Evolutionary conservation across 2,113 vertebrate genomes (phyloP), one percentile per base, ranked within the genome.

Genomic region (Myotis yumanensis): DNA sequence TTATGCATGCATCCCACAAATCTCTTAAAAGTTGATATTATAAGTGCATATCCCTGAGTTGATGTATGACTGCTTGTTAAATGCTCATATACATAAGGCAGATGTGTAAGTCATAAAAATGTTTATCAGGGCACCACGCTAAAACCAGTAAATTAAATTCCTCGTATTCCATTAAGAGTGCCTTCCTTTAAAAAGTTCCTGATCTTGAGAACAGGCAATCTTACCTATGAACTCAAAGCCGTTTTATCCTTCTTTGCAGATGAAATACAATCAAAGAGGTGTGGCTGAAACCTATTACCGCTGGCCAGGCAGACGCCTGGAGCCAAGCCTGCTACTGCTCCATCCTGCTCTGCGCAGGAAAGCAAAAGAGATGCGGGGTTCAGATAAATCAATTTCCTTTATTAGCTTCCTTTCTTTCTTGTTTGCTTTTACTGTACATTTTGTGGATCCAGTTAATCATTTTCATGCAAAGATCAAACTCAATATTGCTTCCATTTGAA

Each of bases 371-470:
- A 98, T 97, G 82, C n/a, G 72, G 97, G 97, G 96, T 98, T 98
- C 98, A 97, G 96, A 98, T 97, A 98, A 98, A 98, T 98, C 98
- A 98, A 97, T 98, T 96, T 93, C 95, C 95, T 97, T 97, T 98
- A 98, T 97, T 98, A 98, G 97, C 95, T 96, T 95, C 89, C 97
- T 98, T 97, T 98, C 94, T 96, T 97, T 97, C 97, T 98, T 40
- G 11, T 89, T 96, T 96, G 94, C 89, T 95, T 96, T 97, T 82
- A 94, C 82, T 96, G 79, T 96, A 96, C 35, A 16, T 92, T 97
- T 96, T 96, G 86, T 91, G 91, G 83, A 96, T 94, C 73, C 40
- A 95, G 92, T 95, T 95, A 95, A 97, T 96, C 90, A 97, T 97
- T 95, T 97, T 93, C 83, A 96, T 85, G 75, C 80, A 86, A 95